These are phyloP conservation scores for Pangasius mekongensis DNA, from an alignment of 2,797 vertebrate species.

Conservation along the genomic window DNA sequence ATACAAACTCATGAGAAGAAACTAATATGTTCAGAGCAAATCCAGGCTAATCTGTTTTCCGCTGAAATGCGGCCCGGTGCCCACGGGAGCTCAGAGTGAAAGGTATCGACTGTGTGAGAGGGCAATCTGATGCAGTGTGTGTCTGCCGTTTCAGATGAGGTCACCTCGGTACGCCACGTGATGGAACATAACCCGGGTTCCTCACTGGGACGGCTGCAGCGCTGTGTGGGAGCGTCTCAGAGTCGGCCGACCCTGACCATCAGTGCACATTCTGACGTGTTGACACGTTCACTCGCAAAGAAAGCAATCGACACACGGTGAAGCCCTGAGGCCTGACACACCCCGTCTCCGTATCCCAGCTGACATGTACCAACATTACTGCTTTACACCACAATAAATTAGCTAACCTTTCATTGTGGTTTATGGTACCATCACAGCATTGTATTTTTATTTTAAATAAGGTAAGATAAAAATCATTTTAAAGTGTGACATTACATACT, in stretches of 20 bases:
- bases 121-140: constrained; percentile 28
- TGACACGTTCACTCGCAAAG: not conserved
- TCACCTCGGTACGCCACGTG: constrained; percentile 44
- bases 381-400: too few species aligned
- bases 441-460: not conserved
- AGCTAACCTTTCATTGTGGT: not conserved
- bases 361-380: not conserved
- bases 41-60: constrained; percentile 38
- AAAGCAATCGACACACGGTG: not conserved
- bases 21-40: constrained; percentile 21
- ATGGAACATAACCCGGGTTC: constrained; percentile 16
- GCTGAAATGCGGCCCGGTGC: constrained; percentile 13
- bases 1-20: constrained; percentile 10
- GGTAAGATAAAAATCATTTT: not conserved
- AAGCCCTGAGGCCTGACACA: constrained; percentile 7
- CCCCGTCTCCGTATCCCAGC: not conserved
- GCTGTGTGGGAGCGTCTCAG: not conserved
- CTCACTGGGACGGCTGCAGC: not conserved
- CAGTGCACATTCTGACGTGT: not conserved
- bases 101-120: constrained; percentile 43
- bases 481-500: not conserved
- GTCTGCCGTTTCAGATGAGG: constrained; percentile 40
- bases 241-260: not conserved
- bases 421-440: not conserved
- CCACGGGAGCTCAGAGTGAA: constrained; percentile 41